Evolutionary conservation across 2,888 invertebrate genomes (phyloP), one percentile per base, ranked within the genome.

Genomic region (Noctuana brunneofusca): DNA sequence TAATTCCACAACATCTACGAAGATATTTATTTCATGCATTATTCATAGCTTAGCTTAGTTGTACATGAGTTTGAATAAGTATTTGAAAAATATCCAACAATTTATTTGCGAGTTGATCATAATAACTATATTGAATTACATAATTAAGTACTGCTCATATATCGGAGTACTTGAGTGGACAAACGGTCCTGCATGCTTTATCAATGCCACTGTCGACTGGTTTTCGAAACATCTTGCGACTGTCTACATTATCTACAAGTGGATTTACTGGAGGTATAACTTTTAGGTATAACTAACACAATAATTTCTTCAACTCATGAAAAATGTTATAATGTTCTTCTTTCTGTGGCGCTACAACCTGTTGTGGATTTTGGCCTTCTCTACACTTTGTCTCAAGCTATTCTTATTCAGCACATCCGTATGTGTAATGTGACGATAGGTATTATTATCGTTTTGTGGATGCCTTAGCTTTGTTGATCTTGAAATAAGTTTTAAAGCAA

Each of bases 211-310:
- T 58, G 71, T 63, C 66, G 71, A 80, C 80, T 75, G 75, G 79
- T 80, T 76, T 73, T 67, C 66, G 67, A 68, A 69, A 76, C 80
- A 82, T 80, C 80, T 81, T 82, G 80, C 77, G 68, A 71, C 68
- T 50, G 62, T 43, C 63, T 56, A 38, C 63, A 50, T 63, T 63
- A 50, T 57, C 63, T 56, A 20, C 18, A 3, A 20, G 38, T 41
- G 49, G 63, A 41, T 57, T 38, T 69, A 55, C 63, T 57, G 30
- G 11, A 35, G 32, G 49, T n/a, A 50, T 41, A n/a, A n/a, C n/a
- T n/a, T n/a, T n/a, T n/a, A n/a, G n/a, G n/a, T n/a, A n/a, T n/a
- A n/a, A n/a, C n/a, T n/a, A n/a, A n/a, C n/a, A n/a, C n/a, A n/a
- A n/a, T n/a, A n/a, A n/a, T n/a, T n/a, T n/a, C n/a, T n/a, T n/a